Evolutionary conservation across 2,888 invertebrate species (phyloP).

Genomic region (Atrina japonica): DNA sequence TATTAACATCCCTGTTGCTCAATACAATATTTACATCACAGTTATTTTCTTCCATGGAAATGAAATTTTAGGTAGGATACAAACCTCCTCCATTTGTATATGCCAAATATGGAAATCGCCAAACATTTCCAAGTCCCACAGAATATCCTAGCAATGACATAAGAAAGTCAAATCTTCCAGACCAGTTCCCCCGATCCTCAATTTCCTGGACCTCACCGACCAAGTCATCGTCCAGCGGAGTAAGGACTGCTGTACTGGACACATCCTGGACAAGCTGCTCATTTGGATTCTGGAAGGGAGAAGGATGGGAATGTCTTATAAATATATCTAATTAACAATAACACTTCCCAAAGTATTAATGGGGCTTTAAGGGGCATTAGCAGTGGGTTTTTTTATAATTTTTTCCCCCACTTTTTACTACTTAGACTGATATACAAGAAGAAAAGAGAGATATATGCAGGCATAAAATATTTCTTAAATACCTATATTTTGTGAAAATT

Average conservation of each 20-base stretch:
- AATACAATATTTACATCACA: too few species aligned
- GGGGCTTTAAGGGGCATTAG: too few species aligned
- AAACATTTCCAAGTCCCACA: constrained; percentile 79
- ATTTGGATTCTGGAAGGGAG: constrained; percentile 58
- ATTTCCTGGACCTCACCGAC: constrained; percentile 63
- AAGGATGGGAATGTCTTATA: neutral
- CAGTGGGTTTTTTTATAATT: too few species aligned
- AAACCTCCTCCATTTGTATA: constrained; percentile 78
- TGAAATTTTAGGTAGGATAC: constrained; percentile 22
- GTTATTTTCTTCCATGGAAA: too few species aligned
- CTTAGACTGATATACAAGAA: too few species aligned
- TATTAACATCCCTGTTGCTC: too few species aligned
- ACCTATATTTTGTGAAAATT: too few species aligned
- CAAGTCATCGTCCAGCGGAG: constrained; percentile 71
- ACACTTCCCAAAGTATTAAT: too few species aligned
- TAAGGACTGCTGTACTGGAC: constrained; percentile 74
- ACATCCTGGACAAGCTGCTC: constrained; percentile 71
- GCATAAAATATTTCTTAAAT: too few species aligned
- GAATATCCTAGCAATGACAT: constrained; percentile 76
- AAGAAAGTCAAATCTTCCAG: constrained; percentile 75
- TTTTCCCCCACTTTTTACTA: too few species aligned
- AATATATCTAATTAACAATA: neutral
- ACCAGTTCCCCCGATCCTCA: constrained; percentile 74
- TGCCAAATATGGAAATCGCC: constrained; percentile 84
- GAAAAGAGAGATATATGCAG: too few species aligned